These are phyloP conservation scores for Gnathonemus longibarbis DNA, from an alignment of 2,113 vertebrate genomes.

Conservation along the genomic window DNA sequence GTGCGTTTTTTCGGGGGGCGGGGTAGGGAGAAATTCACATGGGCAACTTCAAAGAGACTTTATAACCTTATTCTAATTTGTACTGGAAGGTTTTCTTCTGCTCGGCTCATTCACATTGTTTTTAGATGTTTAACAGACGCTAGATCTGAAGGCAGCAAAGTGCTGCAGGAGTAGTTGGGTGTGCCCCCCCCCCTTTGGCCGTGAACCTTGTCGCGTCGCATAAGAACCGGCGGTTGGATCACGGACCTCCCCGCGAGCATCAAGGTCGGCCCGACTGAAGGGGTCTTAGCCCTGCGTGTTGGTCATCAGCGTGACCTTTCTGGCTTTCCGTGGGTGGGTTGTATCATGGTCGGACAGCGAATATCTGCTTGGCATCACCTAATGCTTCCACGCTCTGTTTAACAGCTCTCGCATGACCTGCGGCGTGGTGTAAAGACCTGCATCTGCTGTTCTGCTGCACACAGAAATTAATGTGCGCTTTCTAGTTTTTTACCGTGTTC, in stretches of 20 bases:
- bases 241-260: neutral
- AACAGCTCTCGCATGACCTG: neutral
- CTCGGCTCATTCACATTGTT: neutral
- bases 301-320: neutral
- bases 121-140: constrained; percentile 1
- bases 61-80: neutral
- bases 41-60: constrained; percentile 4
- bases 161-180: neutral
- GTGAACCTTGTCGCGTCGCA: neutral
- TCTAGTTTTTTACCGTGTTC: neutral
- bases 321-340: neutral
- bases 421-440: neutral
- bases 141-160: neutral
- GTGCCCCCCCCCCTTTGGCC: too few relatives aligned
- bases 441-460: neutral
- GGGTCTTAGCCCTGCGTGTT: neutral
- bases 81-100: neutral
- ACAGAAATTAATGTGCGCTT: neutral
- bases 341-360: neutral
- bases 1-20: neutral
- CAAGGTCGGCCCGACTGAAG: neutral
- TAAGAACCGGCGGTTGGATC: too few relatives aligned
- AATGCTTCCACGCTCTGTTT: neutral
- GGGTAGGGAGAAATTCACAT: neutral
- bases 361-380: neutral